Base-by-base conservation (phyloP, 2,888 invertebrate species). In the Fragum whitleyi region DNA sequence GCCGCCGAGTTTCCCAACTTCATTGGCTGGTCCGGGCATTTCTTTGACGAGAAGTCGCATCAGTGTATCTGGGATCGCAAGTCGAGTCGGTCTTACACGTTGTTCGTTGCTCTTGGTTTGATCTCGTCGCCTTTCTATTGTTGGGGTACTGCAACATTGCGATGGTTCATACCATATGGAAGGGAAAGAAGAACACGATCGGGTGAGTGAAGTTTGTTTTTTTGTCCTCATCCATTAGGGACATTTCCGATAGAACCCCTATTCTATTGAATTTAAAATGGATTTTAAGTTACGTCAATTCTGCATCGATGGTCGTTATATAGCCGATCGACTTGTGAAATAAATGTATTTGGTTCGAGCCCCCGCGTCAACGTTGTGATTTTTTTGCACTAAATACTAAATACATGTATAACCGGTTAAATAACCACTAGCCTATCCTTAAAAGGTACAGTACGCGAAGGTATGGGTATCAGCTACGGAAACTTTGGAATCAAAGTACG, bases 61-160 rank as follows among this genome's bases (percentile, higher is more conserved):
- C 89, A 90, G 59, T 92, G 92, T 72, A 89, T 92, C 26, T 92
- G 92, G 92, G 90, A 92, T 72, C 85, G 92, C 6, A 90, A 89
- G 7, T 86, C 87, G 26, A 89, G 86, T 47, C 74, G 88, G 28
- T 82, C 88, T 21, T 92, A 92, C 82, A 92, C 92, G 14, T 53
- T 92, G 55, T 85, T 92, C 23, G 89, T 92, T 0, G 77, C 90
- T 0, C 65, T 89, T 19, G 88, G 83, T 14, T 77, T 91, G 21
- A 90, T 91, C 42, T 84, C 87, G 5, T 26, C 55, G 0, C 92
- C 0, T 80, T 91, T 28, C 0, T 88, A 6, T n/a, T 87, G 26
- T 87, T 91, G 86, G 83, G 75, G 7, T 42, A 81, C 28, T 90
- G 88, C 79, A 88, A 90, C 81, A 28, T 89, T 21, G 80, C 87